phyloP scores from a whole-genome alignment of 2,797 vertebrate genomes.

The Clarias platycephalus region DNA sequence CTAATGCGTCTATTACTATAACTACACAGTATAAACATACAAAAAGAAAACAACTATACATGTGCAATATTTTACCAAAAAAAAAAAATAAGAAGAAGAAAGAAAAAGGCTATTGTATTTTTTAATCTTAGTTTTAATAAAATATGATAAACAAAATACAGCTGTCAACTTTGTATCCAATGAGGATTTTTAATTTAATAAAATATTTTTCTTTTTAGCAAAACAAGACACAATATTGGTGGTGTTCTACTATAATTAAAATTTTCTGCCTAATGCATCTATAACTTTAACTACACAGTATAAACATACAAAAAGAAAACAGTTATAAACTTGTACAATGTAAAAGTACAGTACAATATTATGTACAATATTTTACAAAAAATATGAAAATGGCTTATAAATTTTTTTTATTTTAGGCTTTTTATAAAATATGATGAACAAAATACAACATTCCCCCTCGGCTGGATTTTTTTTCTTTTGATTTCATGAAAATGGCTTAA shows the following conservation, averaged over 20 bases:
- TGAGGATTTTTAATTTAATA: no score
- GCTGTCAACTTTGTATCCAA: background rate
- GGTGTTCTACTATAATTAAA: background rate
- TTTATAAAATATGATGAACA: background rate
- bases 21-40: background rate
- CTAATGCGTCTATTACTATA: background rate
- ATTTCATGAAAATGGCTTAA: no score
- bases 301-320: background rate
- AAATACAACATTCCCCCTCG: no score
- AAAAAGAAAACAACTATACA: background rate
- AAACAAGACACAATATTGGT: background rate
- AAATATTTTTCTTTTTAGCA: no score
- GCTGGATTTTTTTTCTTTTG: no score
- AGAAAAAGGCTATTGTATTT: background rate
- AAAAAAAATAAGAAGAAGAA: no score
- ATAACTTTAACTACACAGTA: background rate
- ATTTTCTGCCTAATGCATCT: background rate
- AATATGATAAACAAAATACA: no score
- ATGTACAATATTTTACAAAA: background rate
- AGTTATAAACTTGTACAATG: background rate
- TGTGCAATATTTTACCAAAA: background rate
- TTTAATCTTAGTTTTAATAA: background rate
- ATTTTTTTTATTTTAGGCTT: background rate
- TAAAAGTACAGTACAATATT: no score
- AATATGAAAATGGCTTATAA: background rate